Conservation (phyloP, 2,113 vertebrate species). For the Zapornia atra region DNA sequence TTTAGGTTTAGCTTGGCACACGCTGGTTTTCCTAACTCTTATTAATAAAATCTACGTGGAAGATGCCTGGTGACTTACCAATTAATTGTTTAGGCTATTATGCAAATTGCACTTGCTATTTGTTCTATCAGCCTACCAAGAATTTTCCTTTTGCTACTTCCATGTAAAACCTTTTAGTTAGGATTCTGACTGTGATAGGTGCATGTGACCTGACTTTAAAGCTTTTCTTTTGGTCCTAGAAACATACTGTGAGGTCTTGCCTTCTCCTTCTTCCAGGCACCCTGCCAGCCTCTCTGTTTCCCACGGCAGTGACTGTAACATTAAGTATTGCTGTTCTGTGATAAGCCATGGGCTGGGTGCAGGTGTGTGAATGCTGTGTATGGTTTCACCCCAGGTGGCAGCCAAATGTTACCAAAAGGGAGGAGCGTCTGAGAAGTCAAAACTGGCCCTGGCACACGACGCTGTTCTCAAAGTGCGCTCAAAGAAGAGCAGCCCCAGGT, state of each 20-base stretch:
- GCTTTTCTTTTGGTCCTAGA: background rate
- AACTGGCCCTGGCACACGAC: constrained; percentile 79
- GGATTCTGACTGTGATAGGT: background rate
- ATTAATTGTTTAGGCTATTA: background rate
- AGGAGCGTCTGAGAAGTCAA: constrained; percentile 79
- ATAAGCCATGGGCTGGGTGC: background rate
- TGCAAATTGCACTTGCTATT: background rate
- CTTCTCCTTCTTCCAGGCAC: background rate
- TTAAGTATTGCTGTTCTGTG: background rate
- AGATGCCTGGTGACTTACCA: background rate
- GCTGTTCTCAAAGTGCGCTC: constrained; percentile 78
- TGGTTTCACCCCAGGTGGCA: constrained; percentile 77
- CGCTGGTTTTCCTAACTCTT: background rate
- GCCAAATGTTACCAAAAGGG: constrained; percentile 87
- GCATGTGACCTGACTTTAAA: background rate
- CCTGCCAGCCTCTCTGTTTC: background rate
- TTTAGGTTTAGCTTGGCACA: background rate
- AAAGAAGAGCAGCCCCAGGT: constrained; percentile 80
- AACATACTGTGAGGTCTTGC: background rate
- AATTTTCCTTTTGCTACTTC: background rate
- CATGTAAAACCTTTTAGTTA: background rate
- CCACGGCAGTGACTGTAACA: background rate
- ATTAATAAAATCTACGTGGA: background rate
- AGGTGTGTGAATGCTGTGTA: background rate
- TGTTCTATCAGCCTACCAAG: background rate